Percentiles rank a stretch among this genome's conserved stretches.
Evolutionary conservation across 2,113 vertebrate species (phyloP).

Genomic region (Lasiurus borealis): DNA sequence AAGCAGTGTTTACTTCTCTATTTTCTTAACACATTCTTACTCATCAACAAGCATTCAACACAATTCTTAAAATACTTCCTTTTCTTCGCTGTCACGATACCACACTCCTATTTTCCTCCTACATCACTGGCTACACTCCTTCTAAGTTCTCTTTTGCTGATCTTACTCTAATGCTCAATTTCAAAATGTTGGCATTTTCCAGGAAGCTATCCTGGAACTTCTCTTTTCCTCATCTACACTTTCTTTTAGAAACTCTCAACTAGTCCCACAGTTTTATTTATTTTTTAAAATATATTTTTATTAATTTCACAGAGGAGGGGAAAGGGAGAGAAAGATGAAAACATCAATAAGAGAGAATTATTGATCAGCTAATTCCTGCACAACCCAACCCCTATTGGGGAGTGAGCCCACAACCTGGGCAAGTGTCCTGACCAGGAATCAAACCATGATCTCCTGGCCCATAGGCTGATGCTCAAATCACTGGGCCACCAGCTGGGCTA

Average conservation of each 20-base stretch:
- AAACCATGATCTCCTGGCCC: no score
- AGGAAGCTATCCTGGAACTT: not conserved
- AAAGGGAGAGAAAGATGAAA: no score
- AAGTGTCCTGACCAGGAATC: no score
- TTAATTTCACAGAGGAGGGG: no score
- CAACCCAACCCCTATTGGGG: no score
- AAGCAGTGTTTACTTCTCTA: not conserved
- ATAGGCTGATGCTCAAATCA: no score
- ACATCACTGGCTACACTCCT: not conserved
- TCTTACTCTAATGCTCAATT: not conserved
- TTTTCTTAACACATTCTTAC: not conserved
- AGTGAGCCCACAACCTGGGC: no score
- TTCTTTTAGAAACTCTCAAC: not conserved
- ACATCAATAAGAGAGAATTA: no score
- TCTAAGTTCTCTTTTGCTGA: slow-evolving; percentile 14
- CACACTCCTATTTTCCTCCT: not conserved
- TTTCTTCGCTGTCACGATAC: not conserved
- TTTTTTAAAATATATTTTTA: no score
- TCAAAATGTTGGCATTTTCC: not conserved
- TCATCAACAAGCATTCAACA: not conserved
- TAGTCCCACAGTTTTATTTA: not conserved
- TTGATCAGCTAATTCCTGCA: no score
- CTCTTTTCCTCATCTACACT: not conserved
- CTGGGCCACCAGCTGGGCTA: not conserved
- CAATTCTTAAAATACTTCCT: not conserved